Percentiles rank a stretch among this genome's conserved stretches.
phyloP scores from a whole-genome alignment of 2,797 vertebrate species.

The Tapirus indicus region DNA sequence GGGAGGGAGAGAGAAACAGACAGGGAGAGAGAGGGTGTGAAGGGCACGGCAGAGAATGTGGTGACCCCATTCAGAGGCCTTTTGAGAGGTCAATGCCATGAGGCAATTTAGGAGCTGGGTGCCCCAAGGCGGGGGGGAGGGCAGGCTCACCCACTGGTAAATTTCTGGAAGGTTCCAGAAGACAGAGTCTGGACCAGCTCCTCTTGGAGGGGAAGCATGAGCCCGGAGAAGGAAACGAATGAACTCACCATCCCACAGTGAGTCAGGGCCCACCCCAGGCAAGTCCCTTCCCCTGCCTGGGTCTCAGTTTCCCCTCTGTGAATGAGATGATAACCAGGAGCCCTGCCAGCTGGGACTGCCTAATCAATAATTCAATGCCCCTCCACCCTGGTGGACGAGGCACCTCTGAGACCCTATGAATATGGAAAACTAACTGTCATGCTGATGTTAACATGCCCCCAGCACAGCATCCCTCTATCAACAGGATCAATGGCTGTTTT shows the following conservation, averaged over 20 bases:
- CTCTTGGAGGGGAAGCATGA: neutral
- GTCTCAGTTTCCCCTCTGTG: neutral
- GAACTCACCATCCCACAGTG: neutral
- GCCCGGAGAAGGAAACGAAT: neutral
- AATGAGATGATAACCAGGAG: neutral
- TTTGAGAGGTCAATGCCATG: neutral
- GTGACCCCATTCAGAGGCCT: neutral
- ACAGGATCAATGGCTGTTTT: neutral
- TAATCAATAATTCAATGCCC: neutral
- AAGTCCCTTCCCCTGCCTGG: neutral
- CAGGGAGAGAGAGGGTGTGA: neutral
- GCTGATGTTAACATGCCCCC: neutral
- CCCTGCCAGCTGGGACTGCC: neutral
- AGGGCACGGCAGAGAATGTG: neutral
- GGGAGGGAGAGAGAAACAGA: neutral
- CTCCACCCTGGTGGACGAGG: neutral
- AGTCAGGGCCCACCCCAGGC: neutral
- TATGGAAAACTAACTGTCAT: neutral
- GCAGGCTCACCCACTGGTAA: neutral
- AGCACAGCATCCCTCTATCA: neutral
- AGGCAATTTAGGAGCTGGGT: neutral
- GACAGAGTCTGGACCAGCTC: neutral
- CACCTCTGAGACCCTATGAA: neutral
- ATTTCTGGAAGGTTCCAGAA: constrained; percentile 26
- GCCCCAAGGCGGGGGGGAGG: neutral